Base-by-base conservation (phyloP, 2,797 vertebrate genomes). In the Manis javanica region DNA sequence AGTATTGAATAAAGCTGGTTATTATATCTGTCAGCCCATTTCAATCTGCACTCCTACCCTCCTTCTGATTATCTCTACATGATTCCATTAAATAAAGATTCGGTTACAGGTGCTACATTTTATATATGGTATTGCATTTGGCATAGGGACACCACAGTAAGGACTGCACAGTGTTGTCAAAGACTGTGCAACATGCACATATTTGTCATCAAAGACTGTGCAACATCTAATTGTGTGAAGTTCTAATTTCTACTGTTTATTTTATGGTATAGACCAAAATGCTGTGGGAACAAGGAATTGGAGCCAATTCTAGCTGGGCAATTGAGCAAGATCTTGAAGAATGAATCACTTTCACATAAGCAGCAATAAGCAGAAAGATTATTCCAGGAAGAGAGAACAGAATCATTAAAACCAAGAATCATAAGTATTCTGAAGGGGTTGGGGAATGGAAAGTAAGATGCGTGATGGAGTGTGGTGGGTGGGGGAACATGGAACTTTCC, bases 121-220 rank as follows among this genome's bases (percentile, higher is more conserved):
- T n/a, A 6, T 9, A 29, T 1, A 8, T 7, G 49, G 16, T 2
- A 13, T 39, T 64, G 9, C 6, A 46, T 55, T 49, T n/a, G 77
- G 6, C 24, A 10, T 7, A 83, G 26, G 34, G 63, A n/a, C 2
- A 63, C 3, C 23, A 10, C 0, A 26, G 42, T 51, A 19, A 92
- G 26, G 31, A 14, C 2, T 19, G 5, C 23, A 18, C 2, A 7
- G 3, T 46, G 49, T 21, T 7, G 2, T 13, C 3, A 3, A 88
- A 53, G 34, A 37, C 24, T 18, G 16, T 61, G 53, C 46, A 78
- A 55, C 29, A 64, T 79, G 53, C 34, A 55, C 31, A 39, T 39
- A 3, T 39, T 39, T 46, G 49, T 21, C 10, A 2, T 13, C 3
- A 3, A 88, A 53, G 34, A 37, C 24, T 18, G 16, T 61, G 53